Percentiles rank a stretch among this genome's conserved stretches.
phyloP scores from a whole-genome alignment of 2,888 invertebrate species.

The Dione juno region DNA sequence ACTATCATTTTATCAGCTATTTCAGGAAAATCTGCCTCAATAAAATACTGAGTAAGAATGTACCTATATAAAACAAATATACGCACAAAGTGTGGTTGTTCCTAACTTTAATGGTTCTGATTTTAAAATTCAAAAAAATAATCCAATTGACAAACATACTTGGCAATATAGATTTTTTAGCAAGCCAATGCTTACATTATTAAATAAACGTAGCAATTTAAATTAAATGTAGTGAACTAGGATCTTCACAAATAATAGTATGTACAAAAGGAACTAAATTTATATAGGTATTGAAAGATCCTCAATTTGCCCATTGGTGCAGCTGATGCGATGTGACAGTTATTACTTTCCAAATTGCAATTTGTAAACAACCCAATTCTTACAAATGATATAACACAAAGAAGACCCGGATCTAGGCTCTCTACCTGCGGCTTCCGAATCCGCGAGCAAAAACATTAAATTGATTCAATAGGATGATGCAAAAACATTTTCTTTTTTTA shows the following conservation, averaged over 20 bases:
- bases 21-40: neutral
- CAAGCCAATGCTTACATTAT: neutral
- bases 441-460: constrained; percentile 72
- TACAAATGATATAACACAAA: constrained; percentile 68
- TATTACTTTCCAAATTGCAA: constrained; percentile 77
- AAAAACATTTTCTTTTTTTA: constrained; percentile 75
- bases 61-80: neutral
- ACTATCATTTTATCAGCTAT: constrained; percentile 37
- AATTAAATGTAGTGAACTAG: constrained; percentile 1
- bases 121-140: neutral
- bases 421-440: constrained; percentile 83
- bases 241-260: constrained; percentile 32
- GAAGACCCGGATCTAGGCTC: constrained; percentile 77
- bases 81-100: neutral
- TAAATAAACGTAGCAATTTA: constrained; percentile 5
- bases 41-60: too few relatives aligned
- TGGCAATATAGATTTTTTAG: neutral
- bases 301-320: constrained; percentile 69
- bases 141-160: neutral
- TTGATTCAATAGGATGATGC: constrained; percentile 73
- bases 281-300: constrained; percentile 43
- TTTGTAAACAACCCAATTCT: constrained; percentile 77
- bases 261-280: constrained; percentile 41
- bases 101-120: neutral
- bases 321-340: constrained; percentile 78